Evolutionary conservation across 2,797 vertebrate genomes (phyloP).

Genomic region (Bradypodion pumilum): DNA sequence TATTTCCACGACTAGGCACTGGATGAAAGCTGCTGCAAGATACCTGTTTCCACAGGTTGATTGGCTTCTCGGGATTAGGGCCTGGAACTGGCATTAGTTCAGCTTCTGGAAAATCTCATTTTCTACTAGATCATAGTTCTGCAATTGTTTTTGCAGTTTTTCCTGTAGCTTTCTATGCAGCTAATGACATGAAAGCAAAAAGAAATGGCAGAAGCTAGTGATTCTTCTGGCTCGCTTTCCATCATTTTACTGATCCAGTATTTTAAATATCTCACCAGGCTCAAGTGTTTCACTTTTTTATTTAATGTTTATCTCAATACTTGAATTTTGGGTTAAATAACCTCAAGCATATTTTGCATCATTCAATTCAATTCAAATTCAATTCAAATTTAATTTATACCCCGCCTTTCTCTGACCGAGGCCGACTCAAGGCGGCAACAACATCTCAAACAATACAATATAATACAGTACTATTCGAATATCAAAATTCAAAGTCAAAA

Average conservation of each 20-base stretch:
- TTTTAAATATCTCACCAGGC: conserved; percentile 14
- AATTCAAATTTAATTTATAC: no score
- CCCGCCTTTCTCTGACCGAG: no score
- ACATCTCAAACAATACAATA: no score
- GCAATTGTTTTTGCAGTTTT: conserved; percentile 4
- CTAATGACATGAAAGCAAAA: conserved; percentile 26
- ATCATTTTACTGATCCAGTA: not conserved
- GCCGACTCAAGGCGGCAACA: no score
- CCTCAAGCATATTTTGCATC: not conserved
- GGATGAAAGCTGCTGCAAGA: not conserved
- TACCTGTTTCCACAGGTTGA: not conserved
- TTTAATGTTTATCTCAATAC: conserved; percentile 21
- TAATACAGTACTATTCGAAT: no score
- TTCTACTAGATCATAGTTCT: not conserved
- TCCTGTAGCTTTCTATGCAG: conserved; percentile 28
- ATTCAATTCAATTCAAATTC: no score
- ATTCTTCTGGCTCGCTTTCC: conserved; percentile 16
- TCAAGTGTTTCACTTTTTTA: conserved; percentile 31
- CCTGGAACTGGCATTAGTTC: not conserved
- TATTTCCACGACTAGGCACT: not conserved
- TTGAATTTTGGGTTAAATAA: conserved; percentile 37
- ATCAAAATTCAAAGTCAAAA: no score
- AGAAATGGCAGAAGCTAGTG: not conserved
- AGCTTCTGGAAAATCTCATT: not conserved
- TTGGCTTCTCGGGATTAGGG: not conserved